Conservation (phyloP, 2,113 vertebrate species). For the Ceuthmochares aereus region DNA sequence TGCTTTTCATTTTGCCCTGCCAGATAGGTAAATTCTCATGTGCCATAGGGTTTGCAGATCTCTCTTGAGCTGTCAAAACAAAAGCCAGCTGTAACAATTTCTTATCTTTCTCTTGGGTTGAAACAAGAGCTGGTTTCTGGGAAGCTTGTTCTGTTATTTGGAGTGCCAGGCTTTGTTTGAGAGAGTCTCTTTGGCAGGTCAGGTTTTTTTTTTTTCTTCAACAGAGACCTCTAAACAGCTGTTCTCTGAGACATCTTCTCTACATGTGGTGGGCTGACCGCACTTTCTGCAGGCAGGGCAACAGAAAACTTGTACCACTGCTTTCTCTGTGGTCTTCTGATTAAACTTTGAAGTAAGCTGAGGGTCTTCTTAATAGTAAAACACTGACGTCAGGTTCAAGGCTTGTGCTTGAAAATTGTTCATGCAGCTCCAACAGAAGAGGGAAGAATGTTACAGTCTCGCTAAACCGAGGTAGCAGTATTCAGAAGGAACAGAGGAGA, state of each 20-base stretch:
- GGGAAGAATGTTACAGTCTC: not conserved
- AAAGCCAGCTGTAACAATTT: slow-evolving; percentile 14
- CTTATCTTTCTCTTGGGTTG: not conserved
- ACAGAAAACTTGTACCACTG: not conserved
- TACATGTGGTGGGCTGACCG: accelerated
- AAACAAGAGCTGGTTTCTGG: not conserved
- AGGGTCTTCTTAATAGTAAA: not conserved
- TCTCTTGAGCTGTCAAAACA: slow-evolving; percentile 5
- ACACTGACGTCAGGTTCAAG: not conserved
- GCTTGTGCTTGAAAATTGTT: not conserved
- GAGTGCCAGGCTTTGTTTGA: not conserved
- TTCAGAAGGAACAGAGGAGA: not conserved
- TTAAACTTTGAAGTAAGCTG: not conserved
- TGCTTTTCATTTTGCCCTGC: not conserved
- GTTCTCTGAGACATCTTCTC: not conserved
- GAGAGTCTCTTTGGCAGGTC: not conserved
- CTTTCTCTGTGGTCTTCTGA: not conserved
- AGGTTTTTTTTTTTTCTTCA: not conserved
- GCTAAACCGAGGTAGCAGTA: not conserved
- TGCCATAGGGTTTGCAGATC: not conserved
- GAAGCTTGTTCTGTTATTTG: not conserved
- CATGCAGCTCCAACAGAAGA: not conserved
- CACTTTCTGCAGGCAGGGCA: not conserved
- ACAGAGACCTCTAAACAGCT: not conserved
- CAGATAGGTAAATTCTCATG: not conserved